Evolutionary conservation across 2,888 invertebrate genomes (phyloP).

Genomic region (Dryococelus australis): DNA sequence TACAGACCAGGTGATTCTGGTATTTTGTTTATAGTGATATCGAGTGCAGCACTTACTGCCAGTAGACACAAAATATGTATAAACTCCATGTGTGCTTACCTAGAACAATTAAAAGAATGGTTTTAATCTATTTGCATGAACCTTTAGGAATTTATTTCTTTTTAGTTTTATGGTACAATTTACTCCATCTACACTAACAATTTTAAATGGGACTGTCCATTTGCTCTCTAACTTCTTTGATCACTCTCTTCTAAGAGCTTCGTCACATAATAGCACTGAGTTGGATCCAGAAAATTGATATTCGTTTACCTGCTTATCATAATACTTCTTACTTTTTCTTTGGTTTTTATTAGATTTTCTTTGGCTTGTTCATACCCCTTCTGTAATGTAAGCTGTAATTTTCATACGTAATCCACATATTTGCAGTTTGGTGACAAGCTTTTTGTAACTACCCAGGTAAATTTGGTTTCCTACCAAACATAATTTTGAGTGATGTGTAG

Average conservation of each 20-base stretch:
- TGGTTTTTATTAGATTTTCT: neutral
- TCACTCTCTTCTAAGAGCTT: neutral
- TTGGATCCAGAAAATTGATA: neutral
- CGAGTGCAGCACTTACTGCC: neutral
- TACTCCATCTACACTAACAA: neutral
- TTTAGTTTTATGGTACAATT: no score
- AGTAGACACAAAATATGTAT: neutral
- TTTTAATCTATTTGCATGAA: neutral
- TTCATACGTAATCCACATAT: neutral
- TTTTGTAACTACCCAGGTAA: neutral
- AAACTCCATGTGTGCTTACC: neutral
- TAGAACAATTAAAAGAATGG: neutral
- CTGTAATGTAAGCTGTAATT: neutral
- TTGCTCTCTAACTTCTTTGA: neutral
- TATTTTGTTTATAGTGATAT: neutral
- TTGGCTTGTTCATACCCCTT: neutral
- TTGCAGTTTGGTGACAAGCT: neutral
- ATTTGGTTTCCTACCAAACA: neutral
- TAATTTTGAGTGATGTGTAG: neutral
- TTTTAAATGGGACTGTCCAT: neutral
- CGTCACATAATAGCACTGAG: neutral
- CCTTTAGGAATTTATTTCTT: neutral
- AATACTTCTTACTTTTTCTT: neutral
- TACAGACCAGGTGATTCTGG: neutral
- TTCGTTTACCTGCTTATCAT: neutral